These are phyloP conservation scores for Athene noctua DNA, from an alignment of 2,113 vertebrate species.

Conservation along the genomic window DNA sequence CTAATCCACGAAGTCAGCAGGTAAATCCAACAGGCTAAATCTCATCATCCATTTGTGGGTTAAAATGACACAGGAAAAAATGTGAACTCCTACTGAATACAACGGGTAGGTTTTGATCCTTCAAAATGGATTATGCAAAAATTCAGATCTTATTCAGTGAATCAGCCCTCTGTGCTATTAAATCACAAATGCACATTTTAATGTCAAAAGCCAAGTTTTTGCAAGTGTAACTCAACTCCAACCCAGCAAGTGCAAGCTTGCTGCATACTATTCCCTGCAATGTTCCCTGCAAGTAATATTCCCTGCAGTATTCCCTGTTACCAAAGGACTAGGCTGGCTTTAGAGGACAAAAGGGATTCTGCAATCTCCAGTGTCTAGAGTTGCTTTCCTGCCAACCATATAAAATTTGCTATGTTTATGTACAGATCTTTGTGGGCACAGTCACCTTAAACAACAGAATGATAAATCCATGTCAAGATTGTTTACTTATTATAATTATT, in stretches of 20 bases:
- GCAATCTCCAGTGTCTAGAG: background rate
- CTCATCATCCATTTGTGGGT: background rate
- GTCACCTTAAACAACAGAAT: background rate
- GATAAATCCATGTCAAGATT: background rate
- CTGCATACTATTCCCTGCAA: background rate
- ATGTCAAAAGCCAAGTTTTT: background rate
- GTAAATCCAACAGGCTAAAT: background rate
- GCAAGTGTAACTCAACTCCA: background rate
- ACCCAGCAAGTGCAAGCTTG: background rate
- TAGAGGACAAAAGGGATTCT: background rate
- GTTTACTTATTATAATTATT: background rate
- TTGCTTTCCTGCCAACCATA: background rate
- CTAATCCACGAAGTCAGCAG: background rate
- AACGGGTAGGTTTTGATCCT: background rate
- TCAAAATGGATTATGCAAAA: background rate
- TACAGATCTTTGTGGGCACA: background rate
- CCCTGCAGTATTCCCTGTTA: background rate
- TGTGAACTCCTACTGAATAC: background rate
- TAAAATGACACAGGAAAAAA: background rate
- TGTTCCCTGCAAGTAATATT: background rate
- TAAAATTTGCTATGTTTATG: background rate
- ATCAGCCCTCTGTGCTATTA: background rate
- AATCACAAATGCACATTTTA: background rate
- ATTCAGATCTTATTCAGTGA: background rate
- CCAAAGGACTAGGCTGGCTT: background rate